Base-by-base conservation (phyloP, 2,888 invertebrate species). In the Drosophila affinis region DNA sequence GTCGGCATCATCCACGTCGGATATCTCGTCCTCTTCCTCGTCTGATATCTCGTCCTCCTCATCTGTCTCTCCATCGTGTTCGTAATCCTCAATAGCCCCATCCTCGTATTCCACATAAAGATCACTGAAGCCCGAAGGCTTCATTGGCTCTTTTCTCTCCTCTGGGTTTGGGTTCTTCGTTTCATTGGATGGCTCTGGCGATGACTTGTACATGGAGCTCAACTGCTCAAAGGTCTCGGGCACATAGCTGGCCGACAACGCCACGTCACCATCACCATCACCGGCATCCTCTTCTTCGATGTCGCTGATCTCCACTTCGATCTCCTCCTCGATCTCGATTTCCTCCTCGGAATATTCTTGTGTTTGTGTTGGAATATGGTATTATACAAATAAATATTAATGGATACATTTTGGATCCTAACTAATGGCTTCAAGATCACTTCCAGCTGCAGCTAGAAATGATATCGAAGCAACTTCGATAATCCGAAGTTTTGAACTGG, bases 1-100 rank as follows among this genome's bases (percentile, higher is more conserved):
- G 74, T 96, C 95, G 7, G 93, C 93, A 88, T 96, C 96, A 87
- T 95, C 95, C 1, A 95, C 94, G 78, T 95, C 95, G 0, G 94
- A 94, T 77, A 93, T 93, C 49, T 93, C 93, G 17, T 92, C 93
- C 32, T 93, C 93, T 27, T 93, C 93, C 58, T 92, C 91, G 17
- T 91, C 91, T 58, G 85, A 86, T 27, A 87, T 83, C 10, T 82
- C 84, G 56, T 57, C 61, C 51, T 62, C 48, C 39, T 70, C 52
- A 61, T 75, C 14, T 17, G 10, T 27, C 46, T 48, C 58, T 45
- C 59, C 69, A 3, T 77, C 75, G 45, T 77, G 74, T 24, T 88
- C 84, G 46, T 74, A 80, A 54, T 80, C 81, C 29, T 84, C 86
- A 9, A 74, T 74, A 6, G 76, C 78, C 0, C 75, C 80, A 49